Conservation (phyloP, 2,888 invertebrate species). For the Cenopis cana region DNA sequence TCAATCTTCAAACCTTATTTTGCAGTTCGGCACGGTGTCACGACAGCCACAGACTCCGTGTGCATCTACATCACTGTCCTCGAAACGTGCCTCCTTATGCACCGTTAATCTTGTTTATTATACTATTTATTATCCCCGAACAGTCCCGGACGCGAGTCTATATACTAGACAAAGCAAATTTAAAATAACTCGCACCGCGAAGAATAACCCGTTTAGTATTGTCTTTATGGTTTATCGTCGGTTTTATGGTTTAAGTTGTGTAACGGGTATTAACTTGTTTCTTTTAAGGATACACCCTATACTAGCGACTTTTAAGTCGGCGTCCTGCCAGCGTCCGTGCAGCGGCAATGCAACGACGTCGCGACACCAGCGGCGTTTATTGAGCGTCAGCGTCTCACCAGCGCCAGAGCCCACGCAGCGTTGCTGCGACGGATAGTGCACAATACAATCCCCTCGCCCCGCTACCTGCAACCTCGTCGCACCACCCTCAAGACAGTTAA, state of each 20-base stretch:
- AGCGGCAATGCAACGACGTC: too few species aligned
- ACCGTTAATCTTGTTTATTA: slow-evolving; percentile 83
- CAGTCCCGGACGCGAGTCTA: slow-evolving; percentile 57
- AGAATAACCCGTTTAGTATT: slow-evolving; percentile 48
- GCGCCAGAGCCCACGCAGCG: too few species aligned
- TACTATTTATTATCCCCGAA: slow-evolving; percentile 77
- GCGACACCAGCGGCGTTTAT: too few species aligned
- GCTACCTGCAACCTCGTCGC: too few species aligned
- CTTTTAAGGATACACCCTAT: too few species aligned
- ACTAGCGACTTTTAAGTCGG: too few species aligned
- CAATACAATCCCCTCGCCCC: too few species aligned
- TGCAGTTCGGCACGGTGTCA: slow-evolving; percentile 57
- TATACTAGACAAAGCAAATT: slow-evolving; percentile 60
- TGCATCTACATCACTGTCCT: slow-evolving; percentile 78
- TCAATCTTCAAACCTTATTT: too few species aligned
- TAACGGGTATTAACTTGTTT: slow-evolving; percentile 2
- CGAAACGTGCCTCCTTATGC: slow-evolving; percentile 80
- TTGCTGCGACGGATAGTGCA: too few species aligned
- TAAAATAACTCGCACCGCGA: slow-evolving; percentile 55
- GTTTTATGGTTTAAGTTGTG: slow-evolving; percentile 33
- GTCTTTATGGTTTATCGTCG: slow-evolving; percentile 40
- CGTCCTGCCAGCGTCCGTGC: too few species aligned
- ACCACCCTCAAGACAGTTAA: too few species aligned
- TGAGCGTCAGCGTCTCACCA: too few species aligned
- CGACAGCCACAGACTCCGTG: slow-evolving; percentile 53